Conservation (phyloP, 2,113 vertebrate species). For the Kobus ellipsiprymnus region DNA sequence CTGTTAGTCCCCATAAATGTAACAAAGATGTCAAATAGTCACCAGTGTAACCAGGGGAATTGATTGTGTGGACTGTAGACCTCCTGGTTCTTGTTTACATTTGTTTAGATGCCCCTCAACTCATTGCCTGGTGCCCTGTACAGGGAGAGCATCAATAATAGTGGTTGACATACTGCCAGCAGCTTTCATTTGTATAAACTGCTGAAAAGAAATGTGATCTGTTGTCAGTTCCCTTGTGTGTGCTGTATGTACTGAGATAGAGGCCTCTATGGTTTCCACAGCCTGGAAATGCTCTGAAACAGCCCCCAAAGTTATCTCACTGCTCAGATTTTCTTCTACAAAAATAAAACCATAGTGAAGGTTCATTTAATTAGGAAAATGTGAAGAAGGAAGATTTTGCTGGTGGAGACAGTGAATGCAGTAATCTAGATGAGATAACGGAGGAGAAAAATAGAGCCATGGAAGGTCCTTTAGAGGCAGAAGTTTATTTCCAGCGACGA, state of each 20-base stretch:
- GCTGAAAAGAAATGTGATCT: constrained; percentile 3
- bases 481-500: background rate
- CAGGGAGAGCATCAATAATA: constrained; percentile 7
- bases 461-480: background rate
- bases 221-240: background rate
- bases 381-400: background rate
- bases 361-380: background rate
- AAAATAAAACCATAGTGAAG: background rate
- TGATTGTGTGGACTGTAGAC: background rate
- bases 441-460: background rate
- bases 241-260: no score
- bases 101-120: background rate
- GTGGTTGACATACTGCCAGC: background rate
- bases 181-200: constrained; percentile 42
- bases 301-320: background rate
- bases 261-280: background rate
- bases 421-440: background rate
- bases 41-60: background rate
- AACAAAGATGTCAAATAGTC: background rate
- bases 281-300: background rate
- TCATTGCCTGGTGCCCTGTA: background rate
- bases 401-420: background rate
- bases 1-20: background rate
- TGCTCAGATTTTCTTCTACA: background rate
- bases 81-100: background rate